A percentile compares a stretch with the other conserved stretches of the same genome.
Evolutionary conservation across 2,888 invertebrate species (phyloP).

Genomic region (Ectemnius lituratus): DNA sequence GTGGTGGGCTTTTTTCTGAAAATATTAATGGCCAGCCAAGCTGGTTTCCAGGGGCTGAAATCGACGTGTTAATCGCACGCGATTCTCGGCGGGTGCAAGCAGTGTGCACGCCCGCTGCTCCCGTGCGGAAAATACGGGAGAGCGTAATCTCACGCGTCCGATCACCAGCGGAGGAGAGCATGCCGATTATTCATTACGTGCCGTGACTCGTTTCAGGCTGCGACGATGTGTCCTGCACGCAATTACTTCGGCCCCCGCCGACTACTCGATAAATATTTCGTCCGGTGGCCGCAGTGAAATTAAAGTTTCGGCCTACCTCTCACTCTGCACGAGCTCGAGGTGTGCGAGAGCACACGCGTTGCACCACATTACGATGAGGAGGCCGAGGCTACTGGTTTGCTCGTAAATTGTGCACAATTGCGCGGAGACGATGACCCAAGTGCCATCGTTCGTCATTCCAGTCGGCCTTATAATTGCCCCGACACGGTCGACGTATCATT

Average conservation of each 20-base stretch:
- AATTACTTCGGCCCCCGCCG: conserved; percentile 64
- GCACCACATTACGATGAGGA: too few species aligned
- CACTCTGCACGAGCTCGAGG: neutral
- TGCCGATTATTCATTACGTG: conserved; percentile 58
- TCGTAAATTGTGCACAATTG: conserved; percentile 51
- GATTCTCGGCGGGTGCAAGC: conserved; percentile 15
- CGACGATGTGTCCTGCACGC: conserved; percentile 63
- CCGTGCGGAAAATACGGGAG: conserved; percentile 43
- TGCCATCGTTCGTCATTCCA: conserved; percentile 49
- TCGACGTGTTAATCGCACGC: conserved; percentile 56
- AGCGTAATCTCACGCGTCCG: conserved; percentile 57
- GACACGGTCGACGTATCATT: conserved; percentile 20
- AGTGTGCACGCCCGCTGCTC: conserved; percentile 17
- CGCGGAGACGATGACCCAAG: conserved; percentile 42
- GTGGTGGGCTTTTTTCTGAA: conserved; percentile 40
- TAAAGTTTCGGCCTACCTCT: conserved; percentile 40
- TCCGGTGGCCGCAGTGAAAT: conserved; percentile 37
- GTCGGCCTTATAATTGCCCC: conserved; percentile 51
- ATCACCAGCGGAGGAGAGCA: conserved; percentile 47
- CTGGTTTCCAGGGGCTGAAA: conserved; percentile 28
- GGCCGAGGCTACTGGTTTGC: conserved; percentile 22
- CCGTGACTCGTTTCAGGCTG: conserved; percentile 36
- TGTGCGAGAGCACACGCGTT: too few species aligned
- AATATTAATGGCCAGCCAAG: conserved; percentile 33
- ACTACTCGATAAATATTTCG: conserved; percentile 67